A percentile compares a stretch with the other conserved stretches of the same genome.
Conservation (phyloP, 2,797 vertebrate species). For the Enteromius unitaeniatus region DNA sequence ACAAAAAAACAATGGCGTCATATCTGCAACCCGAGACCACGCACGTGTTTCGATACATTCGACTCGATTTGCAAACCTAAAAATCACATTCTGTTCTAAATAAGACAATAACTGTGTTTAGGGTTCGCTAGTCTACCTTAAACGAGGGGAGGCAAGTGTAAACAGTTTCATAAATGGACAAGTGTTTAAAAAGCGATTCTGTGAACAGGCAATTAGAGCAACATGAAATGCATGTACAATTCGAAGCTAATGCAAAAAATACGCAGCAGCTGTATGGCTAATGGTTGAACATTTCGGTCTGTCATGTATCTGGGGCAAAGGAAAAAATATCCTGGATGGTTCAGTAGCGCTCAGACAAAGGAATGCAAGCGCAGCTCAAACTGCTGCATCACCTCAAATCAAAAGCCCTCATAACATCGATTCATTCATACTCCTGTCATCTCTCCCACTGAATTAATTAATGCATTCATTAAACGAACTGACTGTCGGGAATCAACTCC, state of each 20-base stretch:
- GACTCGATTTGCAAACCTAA: not conserved
- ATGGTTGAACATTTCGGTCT: not conserved
- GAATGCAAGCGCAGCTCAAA: conserved; percentile 59
- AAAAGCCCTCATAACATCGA: conserved; percentile 46
- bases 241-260: not conserved
- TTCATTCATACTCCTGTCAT: conserved; percentile 16
- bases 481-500: not conserved
- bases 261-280: not conserved
- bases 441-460: not conserved
- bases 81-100: not conserved
- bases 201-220: not conserved
- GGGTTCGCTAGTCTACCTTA: not conserved
- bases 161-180: conserved; percentile 11
- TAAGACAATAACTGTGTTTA: not conserved
- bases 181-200: not conserved
- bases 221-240: not conserved
- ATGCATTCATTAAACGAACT: not conserved
- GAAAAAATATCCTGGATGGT: conserved; percentile 34
- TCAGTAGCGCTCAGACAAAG: conserved; percentile 71
- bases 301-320: conserved; percentile 41
- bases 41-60: conserved; percentile 28
- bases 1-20: conserved; percentile 49
- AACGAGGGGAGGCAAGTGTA: not conserved
- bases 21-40: conserved; percentile 34
- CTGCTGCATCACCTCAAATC: conserved; percentile 76